These are phyloP conservation scores for Ptilodon capucinus DNA, from an alignment of 2,888 invertebrate genomes.

Conservation along the genomic window DNA sequence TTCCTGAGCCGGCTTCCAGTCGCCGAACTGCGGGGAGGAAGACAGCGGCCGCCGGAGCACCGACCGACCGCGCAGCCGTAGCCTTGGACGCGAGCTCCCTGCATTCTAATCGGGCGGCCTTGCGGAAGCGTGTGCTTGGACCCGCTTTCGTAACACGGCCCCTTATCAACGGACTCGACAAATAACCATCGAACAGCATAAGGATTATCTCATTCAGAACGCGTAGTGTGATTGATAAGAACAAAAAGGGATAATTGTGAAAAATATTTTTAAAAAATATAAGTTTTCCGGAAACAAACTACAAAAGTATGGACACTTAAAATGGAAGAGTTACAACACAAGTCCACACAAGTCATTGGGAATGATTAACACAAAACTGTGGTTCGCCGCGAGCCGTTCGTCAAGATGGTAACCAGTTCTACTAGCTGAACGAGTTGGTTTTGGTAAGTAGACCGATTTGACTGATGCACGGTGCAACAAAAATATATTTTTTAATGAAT, in stretches of 20 bases:
- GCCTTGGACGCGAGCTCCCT: slow-evolving; percentile 80
- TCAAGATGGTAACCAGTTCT: slow-evolving; percentile 62
- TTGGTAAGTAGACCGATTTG: slow-evolving; percentile 54
- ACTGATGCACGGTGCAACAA: slow-evolving; percentile 41
- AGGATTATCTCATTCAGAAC: neutral
- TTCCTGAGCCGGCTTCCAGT: slow-evolving; percentile 71
- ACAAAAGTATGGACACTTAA: neutral
- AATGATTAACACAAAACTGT: slow-evolving; percentile 56
- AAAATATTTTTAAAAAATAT: neutral
- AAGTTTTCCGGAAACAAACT: slow-evolving; percentile 2
- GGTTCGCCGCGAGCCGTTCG: slow-evolving; percentile 41
- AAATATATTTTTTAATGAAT: no score
- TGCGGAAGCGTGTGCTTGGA: slow-evolving; percentile 77
- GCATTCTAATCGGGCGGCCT: slow-evolving; percentile 80
- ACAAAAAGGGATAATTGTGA: neutral
- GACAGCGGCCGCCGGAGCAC: slow-evolving; percentile 69
- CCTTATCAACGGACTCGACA: slow-evolving; percentile 56
- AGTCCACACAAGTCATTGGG: slow-evolving; percentile 46
- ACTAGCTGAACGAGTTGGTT: slow-evolving; percentile 52
- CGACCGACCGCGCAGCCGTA: slow-evolving; percentile 72
- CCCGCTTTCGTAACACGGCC: slow-evolving; percentile 68
- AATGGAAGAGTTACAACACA: slow-evolving; percentile 33
- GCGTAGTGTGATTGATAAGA: neutral
- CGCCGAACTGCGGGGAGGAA: slow-evolving; percentile 68
- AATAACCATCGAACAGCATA: slow-evolving; percentile 28